phyloP scores from a whole-genome alignment of 2,888 invertebrate species.

The Celastrina argiolus region DNA sequence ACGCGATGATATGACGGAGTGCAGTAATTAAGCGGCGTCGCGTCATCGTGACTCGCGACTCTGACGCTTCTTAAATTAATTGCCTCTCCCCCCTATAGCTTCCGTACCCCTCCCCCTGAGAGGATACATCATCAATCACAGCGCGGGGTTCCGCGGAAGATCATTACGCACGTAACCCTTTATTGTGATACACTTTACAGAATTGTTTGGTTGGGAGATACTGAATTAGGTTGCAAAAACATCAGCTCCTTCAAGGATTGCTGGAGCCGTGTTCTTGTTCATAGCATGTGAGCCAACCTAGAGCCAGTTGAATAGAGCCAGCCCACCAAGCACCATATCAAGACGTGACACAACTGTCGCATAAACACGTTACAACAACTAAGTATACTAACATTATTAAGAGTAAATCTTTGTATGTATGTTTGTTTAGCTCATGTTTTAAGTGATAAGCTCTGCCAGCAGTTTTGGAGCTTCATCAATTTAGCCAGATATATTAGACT shows the following conservation, averaged over 20 bases:
- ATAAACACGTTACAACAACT: no score
- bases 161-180: slow-evolving; percentile 9
- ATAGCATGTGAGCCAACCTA: no score
- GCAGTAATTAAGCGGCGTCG: background rate
- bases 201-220: background rate
- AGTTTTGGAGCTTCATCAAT: no score
- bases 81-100: background rate
- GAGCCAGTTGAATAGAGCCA: no score
- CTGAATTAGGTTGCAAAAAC: background rate
- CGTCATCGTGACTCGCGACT: slow-evolving; percentile 1
- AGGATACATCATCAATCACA: background rate
- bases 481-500: no score
- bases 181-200: slow-evolving; percentile 3
- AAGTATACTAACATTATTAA: no score
- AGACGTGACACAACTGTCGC: no score
- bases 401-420: no score
- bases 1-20: slow-evolving; percentile 14
- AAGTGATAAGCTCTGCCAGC: no score
- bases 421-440: no score
- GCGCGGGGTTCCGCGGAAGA: background rate
- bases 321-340: no score
- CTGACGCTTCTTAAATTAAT: slow-evolving; percentile 9
- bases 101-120: background rate
- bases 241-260: background rate
- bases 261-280: no score